Base-by-base conservation (phyloP, 2,888 invertebrate genomes). In the Drosophila siamana region DNA sequence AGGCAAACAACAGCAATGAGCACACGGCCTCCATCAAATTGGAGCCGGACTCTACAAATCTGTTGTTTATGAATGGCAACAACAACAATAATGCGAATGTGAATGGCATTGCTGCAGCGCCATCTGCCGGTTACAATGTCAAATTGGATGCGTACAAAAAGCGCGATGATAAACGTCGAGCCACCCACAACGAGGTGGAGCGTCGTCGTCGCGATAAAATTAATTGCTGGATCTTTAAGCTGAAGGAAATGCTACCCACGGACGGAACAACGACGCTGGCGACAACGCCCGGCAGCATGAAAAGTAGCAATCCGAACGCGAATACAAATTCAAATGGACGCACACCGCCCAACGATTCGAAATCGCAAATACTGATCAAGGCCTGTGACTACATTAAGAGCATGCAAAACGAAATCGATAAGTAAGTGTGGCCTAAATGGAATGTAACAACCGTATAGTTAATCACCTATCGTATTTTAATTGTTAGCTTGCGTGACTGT, bases 101-200 rank as follows among this genome's bases (percentile, higher is more conserved):
- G 8, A 38, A 43, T 11, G 30, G 51, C 69, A 67, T 69, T 6
- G 60, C 19, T 33, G 26, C 26, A 4, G 33, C n/a, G n/a, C 33
- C 33, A 33, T 33, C 33, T 33, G 33, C 11, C 33, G 33, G 33
- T n/a, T 67, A 68, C 19, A 79, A 76, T 43, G 68, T 76, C n/a
- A 90, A 87, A 52, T 52, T 90, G 72, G 90, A 91, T 59, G 86
- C 91, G 11, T 91, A 90, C 43, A 91, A 90, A 55, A 90, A 91
- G 95, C 94, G 97, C 67, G 98, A 98, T 88, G 98, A 98, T 88
- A 95, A 96, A 89, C 93, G 98, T 77, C 94, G 98, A 90, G 97
- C 97, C 2, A 98, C 98, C 16, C 98, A 98, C 92, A 98, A 98
- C 91, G 98, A 98, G 93, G 98, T 99, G 1, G 98, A 99, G 92